phyloP scores from a whole-genome alignment of 2,113 vertebrate genomes.

The Oreochromis niloticus region DNA sequence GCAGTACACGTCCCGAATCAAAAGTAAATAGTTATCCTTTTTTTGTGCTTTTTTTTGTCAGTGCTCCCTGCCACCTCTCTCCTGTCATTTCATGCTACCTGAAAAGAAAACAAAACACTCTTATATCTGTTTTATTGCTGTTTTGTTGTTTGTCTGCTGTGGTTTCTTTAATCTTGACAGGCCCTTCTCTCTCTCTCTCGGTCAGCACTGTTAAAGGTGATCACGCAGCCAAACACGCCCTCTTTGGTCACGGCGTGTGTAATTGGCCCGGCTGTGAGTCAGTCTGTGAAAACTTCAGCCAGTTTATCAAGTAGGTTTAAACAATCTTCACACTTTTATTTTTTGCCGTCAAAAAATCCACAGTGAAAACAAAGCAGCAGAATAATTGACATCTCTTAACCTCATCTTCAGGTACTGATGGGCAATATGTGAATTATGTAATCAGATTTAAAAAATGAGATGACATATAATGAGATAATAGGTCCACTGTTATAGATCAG shows the following conservation, averaged over 20 bases:
- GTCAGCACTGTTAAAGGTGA: constrained; percentile 79
- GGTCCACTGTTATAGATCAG: neutral
- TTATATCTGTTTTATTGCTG: neutral
- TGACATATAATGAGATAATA: neutral
- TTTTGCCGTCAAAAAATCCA: neutral
- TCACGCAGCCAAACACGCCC: constrained; percentile 74
- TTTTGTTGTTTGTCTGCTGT: neutral
- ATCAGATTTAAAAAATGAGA: neutral
- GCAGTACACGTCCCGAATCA: constrained; percentile 49
- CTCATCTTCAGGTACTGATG: neutral
- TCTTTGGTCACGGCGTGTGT: constrained; percentile 90
- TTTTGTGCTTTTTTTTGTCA: constrained; percentile 1
- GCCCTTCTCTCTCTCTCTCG: constrained; percentile 53
- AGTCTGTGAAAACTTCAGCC: constrained; percentile 86
- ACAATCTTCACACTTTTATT: neutral
- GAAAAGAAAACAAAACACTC: neutral
- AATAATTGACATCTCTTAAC: neutral
- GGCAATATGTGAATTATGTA: neutral
- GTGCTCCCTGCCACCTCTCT: constrained; percentile 2
- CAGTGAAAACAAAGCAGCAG: neutral
- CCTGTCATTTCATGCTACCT: constrained; percentile 16
- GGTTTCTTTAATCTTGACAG: neutral
- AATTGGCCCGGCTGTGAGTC: constrained; percentile 94
- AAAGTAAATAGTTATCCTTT: constrained; percentile 45
- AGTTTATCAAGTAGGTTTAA: constrained; percentile 87